Percentiles rank a stretch among this genome's conserved stretches.
Conservation (phyloP, 2,113 vertebrate species). For the Poicephalus meyeri region DNA sequence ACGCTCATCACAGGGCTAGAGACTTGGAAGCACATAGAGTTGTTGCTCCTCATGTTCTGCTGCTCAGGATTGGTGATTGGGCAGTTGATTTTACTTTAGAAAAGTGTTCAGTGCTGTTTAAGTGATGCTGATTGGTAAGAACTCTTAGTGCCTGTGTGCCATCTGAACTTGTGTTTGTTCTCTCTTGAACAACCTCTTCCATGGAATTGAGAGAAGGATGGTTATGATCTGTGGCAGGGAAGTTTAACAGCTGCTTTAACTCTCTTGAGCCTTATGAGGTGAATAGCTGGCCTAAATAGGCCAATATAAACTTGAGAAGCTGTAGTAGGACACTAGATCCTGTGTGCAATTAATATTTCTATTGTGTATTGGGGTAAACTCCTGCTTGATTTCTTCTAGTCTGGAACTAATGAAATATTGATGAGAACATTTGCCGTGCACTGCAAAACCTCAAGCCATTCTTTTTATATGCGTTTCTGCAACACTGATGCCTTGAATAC, state of each 20-base stretch:
- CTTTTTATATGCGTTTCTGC: neutral
- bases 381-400: neutral
- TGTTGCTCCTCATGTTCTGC: neutral
- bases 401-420: neutral
- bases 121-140: neutral
- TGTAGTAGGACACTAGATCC: neutral
- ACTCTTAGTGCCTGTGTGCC: neutral
- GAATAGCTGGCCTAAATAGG: neutral
- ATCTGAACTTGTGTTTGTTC: neutral
- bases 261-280: neutral
- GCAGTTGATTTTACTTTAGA: neutral
- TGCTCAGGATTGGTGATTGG: neutral
- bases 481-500: neutral
- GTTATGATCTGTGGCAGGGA: neutral
- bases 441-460: rapidly evolving
- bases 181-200: neutral
- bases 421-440: neutral
- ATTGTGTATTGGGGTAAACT: neutral
- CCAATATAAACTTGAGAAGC: neutral
- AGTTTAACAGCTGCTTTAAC: neutral
- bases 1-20: neutral
- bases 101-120: neutral
- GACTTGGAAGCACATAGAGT: neutral
- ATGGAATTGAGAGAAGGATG: neutral
- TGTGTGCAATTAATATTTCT: neutral